A percentile compares a stretch with the other conserved stretches of the same genome.
Evolutionary conservation across 2,113 vertebrate species (phyloP).

Genomic region (Syngnathus typhle): DNA sequence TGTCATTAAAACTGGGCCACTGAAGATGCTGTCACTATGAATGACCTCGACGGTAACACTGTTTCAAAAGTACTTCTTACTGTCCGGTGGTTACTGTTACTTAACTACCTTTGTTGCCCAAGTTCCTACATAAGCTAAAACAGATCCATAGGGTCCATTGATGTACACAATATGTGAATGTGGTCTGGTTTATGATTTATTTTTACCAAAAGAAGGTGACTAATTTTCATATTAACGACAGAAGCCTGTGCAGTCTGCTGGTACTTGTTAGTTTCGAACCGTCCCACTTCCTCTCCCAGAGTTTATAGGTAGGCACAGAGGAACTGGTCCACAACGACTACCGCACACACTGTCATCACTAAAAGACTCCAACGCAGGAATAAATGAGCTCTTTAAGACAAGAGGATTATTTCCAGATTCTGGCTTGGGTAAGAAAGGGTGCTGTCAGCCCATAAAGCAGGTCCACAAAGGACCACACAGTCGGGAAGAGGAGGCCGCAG

Average conservation of each 20-base stretch:
- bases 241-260: constrained; percentile 30
- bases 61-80: constrained; percentile 28
- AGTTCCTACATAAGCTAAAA: neutral
- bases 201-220: constrained; percentile 44
- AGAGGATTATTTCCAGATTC: constrained; percentile 71
- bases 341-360: constrained; percentile 40
- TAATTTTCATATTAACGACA: constrained; percentile 37
- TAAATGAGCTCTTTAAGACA: constrained; percentile 70
- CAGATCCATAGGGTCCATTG: neutral
- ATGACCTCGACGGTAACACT: constrained; percentile 38
- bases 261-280: constrained; percentile 44
- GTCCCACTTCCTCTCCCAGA: constrained; percentile 34
- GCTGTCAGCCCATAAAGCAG: constrained; percentile 68
- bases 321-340: constrained; percentile 16
- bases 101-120: neutral
- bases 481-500: constrained; percentile 47
- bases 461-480: constrained; percentile 64
- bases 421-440: constrained; percentile 65
- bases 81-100: constrained; percentile 51
- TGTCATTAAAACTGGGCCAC: constrained; percentile 50
- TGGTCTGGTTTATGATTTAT: constrained; percentile 28
- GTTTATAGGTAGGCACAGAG: constrained; percentile 52
- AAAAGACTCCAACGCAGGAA: constrained; percentile 57
- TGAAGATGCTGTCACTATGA: constrained; percentile 55
- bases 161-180: neutral